A percentile compares a stretch with the other conserved stretches of the same genome.
Evolutionary conservation across 2,113 vertebrate genomes (phyloP).

Genomic region (Stigmatopora nigra): DNA sequence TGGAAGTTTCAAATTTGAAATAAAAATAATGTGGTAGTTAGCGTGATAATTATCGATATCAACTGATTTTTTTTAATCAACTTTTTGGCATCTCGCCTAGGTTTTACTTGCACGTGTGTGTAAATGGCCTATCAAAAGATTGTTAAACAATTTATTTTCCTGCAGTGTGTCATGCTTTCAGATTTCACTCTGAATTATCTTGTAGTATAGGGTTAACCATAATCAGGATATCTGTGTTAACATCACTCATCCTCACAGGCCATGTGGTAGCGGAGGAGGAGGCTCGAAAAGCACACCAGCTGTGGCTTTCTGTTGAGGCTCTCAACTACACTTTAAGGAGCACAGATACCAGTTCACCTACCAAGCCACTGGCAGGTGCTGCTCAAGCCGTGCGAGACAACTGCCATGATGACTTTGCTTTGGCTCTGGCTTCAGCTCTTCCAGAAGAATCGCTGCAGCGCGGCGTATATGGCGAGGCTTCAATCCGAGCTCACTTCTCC

Average conservation of each 20-base stretch:
- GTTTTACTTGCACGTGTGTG: no score
- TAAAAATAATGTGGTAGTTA: no score
- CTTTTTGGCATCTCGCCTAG: no score
- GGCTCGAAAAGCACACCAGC: constrained; percentile 84
- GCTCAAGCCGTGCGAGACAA: constrained; percentile 74
- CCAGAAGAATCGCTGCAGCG: constrained; percentile 80
- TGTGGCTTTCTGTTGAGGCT: constrained; percentile 94
- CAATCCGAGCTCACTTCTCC: constrained; percentile 81
- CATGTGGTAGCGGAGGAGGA: constrained; percentile 84
- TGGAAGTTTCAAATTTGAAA: no score
- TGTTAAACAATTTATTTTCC: no score
- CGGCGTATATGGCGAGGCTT: constrained; percentile 87
- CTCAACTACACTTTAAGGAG: constrained; percentile 80
- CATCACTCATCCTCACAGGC: constrained; percentile 60
- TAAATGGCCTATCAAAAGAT: no score
- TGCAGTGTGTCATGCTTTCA: no score
- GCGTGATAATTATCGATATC: no score
- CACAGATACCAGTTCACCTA: constrained; percentile 67
- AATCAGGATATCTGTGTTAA: not conserved
- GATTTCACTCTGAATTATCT: no score
- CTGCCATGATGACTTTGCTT: constrained; percentile 77
- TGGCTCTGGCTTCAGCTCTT: constrained; percentile 75
- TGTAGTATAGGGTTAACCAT: no score
- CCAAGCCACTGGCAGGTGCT: constrained; percentile 72
- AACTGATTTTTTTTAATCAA: no score